Evolutionary conservation across 64 coral and sea anemone species (phyloP), one percentile per base, ranked within the genome.

Genomic region (Montipora efflorescens): DNA sequence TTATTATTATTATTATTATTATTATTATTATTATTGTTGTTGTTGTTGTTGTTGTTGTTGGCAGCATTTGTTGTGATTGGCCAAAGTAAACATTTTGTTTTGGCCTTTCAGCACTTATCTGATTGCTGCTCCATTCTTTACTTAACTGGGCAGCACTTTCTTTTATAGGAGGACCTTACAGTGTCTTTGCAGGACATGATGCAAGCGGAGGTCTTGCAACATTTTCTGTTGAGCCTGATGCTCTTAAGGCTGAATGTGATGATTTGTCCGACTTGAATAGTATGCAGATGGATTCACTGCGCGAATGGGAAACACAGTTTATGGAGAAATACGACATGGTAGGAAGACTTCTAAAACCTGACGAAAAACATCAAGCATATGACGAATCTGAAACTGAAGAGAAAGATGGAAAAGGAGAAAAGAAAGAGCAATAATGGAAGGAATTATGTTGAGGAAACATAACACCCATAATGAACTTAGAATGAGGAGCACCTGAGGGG

Each of bases 311-410:
- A 68, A 84, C 89, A 52, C 98, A 99, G 89, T 99, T 99, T 89
- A 78, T 94, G 67, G 98, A 99, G 47, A 99, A 96, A 50, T 99
- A 99, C 16, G 92, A 99, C 90, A 84, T 96, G 82, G 81, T 99
- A 48, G 98, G 98, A 73, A 85, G 90, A 69, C 89, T 96, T 16
- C 81, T 99, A 61, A 99, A 93, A 83, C 95, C 95, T 67, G 98
- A 92, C 13, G 98, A 99, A 53, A 92, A 99, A 28, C 98, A 89
- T 62, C 92, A 94, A 95, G 92, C 96, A 22, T 99, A 99, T 82
- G 98, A 99, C 82, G 95, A 96, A 87, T 96, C 94, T 22, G 98
- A 99, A 96, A 96, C 94, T 47, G 95, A 96, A 62, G 98, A 99
- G 66, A 93, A 98, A 95, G 98, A 99, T 49, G 95, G 94, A 7